Evolutionary conservation across 2,113 vertebrate species (phyloP), one percentile per base, ranked within the genome.

Genomic region (Coreoperca whiteheadi): DNA sequence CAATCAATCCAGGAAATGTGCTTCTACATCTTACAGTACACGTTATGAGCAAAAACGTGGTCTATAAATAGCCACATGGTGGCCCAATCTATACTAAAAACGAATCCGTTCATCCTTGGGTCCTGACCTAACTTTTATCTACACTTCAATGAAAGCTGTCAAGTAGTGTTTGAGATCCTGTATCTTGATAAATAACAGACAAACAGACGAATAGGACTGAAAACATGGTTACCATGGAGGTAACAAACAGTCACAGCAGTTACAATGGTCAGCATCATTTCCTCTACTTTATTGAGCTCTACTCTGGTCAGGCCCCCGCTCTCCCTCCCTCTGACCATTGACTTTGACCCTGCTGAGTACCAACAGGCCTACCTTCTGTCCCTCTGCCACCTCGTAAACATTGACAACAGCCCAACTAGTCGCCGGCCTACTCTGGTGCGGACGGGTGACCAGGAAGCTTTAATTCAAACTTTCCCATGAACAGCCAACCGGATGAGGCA

Each of bases 401-500:
- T 91, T 87, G 91, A 94, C 89, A 93, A 87, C 88, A 87, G 86
- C 60, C 64, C 8, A 66, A 88, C 92, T 93, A 92, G 94, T 92
- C 83, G 79, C 88, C 3, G 65, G 66, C 69, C 72, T 78, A 84
- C 25, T 0, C 61, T 73, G 76, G 69, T 74, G 85, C 10, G 48
- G 83, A 82, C 39, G 82, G 64, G 50, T n/a, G 39, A 78, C 16
- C 60, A 11, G 43, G 81, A 74, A 77, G 50, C 50, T 81, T 87
- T 87, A 88, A 92, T 93, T 87, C 79, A 92, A 93, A 88, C 85
- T 74, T 92, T 92, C 89, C 88, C 90, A 89, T 89, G 88, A 87
- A 56, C 84, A 28, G 75, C 65, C 72, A 32, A 86, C 89, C 83
- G 88, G 88, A 91, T 66, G 79, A 93, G 82, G 87, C 91, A 95